Conservation (phyloP, 2,113 vertebrate genomes). For the Atrichornis clamosus region DNA sequence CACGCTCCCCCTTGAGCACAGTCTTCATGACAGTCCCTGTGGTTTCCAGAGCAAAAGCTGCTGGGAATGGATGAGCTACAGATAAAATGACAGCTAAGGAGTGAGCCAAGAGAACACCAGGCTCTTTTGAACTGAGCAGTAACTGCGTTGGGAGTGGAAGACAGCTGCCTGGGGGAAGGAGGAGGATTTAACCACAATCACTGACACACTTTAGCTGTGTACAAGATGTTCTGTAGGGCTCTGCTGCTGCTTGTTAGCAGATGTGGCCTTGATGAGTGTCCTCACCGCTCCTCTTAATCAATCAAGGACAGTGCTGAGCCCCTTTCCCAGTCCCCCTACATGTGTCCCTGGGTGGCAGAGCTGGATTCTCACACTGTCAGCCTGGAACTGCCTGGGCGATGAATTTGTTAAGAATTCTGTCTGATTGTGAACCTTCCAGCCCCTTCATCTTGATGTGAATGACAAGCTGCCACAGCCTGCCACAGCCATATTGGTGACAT, state of each 20-base stretch:
- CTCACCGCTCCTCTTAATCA: not conserved
- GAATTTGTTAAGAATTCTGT: slow-evolving; percentile 10
- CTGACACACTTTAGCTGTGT: not conserved
- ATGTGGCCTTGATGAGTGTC: not conserved
- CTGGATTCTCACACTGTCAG: not conserved
- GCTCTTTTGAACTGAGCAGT: not conserved
- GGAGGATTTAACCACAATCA: not conserved
- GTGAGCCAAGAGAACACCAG: not conserved
- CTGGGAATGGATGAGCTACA: not conserved
- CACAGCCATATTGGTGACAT: not conserved
- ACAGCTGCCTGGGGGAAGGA: not conserved
- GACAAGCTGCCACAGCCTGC: slow-evolving; percentile 10
- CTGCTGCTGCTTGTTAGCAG: not conserved
- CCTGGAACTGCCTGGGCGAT: not conserved
- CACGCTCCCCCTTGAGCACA: not conserved
- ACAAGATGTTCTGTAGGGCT: not conserved
- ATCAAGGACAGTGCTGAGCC: not conserved
- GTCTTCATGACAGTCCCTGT: not conserved
- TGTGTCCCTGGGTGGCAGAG: not conserved
- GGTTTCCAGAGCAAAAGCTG: not conserved
- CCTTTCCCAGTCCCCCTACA: not conserved
- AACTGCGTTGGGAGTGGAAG: not conserved
- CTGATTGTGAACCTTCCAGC: not conserved
- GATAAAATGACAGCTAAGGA: not conserved
- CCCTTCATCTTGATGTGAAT: not conserved